phyloP scores from a whole-genome alignment of 2,888 invertebrate species.

The Thera obeliscata region DNA sequence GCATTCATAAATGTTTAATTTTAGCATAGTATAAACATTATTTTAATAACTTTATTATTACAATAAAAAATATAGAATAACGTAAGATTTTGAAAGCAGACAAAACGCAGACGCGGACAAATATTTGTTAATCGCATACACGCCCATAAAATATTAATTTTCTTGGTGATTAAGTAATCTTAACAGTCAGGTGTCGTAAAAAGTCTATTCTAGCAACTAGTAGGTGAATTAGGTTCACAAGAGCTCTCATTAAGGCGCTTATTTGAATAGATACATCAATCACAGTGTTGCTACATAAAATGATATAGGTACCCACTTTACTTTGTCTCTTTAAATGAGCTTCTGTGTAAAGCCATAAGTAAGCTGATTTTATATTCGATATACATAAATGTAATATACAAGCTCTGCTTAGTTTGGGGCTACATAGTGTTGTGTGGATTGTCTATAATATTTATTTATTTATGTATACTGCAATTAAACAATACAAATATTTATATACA shows the following conservation, averaged over 20 bases:
- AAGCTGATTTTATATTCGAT: not conserved
- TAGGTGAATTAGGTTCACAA: constrained; percentile 29
- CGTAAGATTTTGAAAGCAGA: not conserved
- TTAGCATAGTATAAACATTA: too few relatives aligned
- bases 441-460: too few relatives aligned
- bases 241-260: constrained; percentile 25
- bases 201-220: constrained; percentile 10
- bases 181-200: not conserved
- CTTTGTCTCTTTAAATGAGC: not conserved
- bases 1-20: too few relatives aligned
- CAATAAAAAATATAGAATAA: not conserved
- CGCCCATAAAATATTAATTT: not conserved
- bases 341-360: not conserved
- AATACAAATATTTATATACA: too few relatives aligned
- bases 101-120: constrained; percentile 6
- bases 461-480: too few relatives aligned
- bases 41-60: too few relatives aligned
- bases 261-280: constrained; percentile 44
- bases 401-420: too few relatives aligned
- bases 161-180: not conserved
- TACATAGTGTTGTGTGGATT: too few relatives aligned
- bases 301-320: constrained; percentile 14
- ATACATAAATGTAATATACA: too few relatives aligned
- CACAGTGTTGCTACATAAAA: constrained; percentile 31
- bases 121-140: constrained; percentile 1